Conservation (phyloP, 2,113 vertebrate species). For the Hipposideros armiger region DNA sequence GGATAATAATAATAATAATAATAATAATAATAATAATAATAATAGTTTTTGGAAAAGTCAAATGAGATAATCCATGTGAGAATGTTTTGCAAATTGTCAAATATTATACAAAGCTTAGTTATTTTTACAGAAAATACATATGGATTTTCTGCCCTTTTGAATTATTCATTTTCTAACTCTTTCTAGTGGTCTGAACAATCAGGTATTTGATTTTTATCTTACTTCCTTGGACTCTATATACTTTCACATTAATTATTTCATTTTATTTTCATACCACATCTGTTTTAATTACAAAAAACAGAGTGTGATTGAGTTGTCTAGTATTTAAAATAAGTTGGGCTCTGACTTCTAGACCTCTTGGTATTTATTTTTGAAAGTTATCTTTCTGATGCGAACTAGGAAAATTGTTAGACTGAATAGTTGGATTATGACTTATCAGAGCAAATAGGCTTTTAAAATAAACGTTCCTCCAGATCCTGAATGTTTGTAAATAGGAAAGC, state of each 20-base stretch:
- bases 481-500: not conserved
- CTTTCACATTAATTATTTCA: conserved; percentile 37
- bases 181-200: conserved; percentile 59
- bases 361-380: conserved; percentile 36
- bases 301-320: conserved; percentile 5
- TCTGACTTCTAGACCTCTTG: not conserved
- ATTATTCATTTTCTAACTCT: conserved; percentile 72
- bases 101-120: conserved; percentile 60
- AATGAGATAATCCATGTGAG: not conserved
- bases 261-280: conserved; percentile 8
- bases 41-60: conserved; percentile 22
- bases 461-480: not conserved
- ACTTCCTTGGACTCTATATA: conserved; percentile 41
- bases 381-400: not conserved
- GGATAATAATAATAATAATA: not conserved
- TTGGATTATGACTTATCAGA: not conserved
- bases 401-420: not conserved
- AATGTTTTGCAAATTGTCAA: conserved; percentile 69
- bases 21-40: not conserved
- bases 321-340: conserved; percentile 52
- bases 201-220: conserved; percentile 71
- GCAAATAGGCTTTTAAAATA: not conserved
- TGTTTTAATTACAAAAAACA: conserved; percentile 11
- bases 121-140: conserved; percentile 70
- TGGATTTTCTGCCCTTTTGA: conserved; percentile 74